Base-by-base conservation (phyloP, 2,888 invertebrate genomes). In the Cybosia mesomella region DNA sequence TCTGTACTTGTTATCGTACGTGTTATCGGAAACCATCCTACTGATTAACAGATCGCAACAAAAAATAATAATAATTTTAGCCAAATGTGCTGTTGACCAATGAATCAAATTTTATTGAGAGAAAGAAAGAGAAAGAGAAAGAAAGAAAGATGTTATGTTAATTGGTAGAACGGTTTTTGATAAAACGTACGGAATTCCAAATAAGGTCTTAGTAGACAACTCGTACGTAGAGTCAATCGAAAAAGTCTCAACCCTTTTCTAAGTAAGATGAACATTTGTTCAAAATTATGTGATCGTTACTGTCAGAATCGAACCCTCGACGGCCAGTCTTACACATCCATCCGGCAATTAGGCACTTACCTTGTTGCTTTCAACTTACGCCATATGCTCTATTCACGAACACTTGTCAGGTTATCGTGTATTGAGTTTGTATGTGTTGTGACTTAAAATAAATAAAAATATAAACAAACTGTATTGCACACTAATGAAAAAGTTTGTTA, bases 241-340 rank as follows among this genome's bases (percentile, higher is more conserved):
- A 43, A 73, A 64, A 71, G 64, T 60, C 71, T 73, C 67, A 78
- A 79, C 77, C 84, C 79, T 79, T 79, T 73, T 67, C 68, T 70
- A 67, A 64, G 66, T 71, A 68, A 70, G 55, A 71, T 72, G 83
- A 84, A 83, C 90, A 89, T 90, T 91, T 88, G 88, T 84, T 76
- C 77, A 84, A 88, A 91, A 91, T 92, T 91, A 91, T 81, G 72
- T 75, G 77, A 81, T 84, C 82, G 83, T 85, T 86, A 85, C 86
- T 83, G 86, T 85, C 83, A 65, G 74, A 18, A 80, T 77, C 77
- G 73, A 80, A 73, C 74, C 70, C 71, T 66, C 66, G 70, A 72
- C 80, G 71, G 78, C 71, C 70, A 77, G 80, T 72, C 71, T n/a
- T 71, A 65, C 77, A 79, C 81, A 83, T 86, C 86, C 85, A 84